A percentile compares a stretch with the other conserved stretches of the same genome.
These are phyloP conservation scores for Coilia nasus DNA, from an alignment of 2,797 vertebrate genomes.

Conservation along the genomic window DNA sequence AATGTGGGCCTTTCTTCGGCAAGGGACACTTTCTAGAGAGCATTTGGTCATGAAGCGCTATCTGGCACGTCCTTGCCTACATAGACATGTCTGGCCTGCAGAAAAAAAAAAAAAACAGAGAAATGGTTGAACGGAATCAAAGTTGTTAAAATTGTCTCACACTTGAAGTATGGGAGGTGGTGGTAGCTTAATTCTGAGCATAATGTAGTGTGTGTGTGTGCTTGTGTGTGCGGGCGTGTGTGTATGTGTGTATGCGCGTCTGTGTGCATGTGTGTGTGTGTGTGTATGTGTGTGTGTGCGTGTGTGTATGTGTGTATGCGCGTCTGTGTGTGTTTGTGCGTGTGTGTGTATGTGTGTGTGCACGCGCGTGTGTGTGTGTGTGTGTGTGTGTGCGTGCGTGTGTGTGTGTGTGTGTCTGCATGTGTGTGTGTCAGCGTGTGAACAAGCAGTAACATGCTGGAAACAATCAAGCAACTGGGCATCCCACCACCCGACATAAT, in stretches of 20 bases:
- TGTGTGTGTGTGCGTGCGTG: not conserved
- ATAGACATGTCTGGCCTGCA: slow-evolving; percentile 51
- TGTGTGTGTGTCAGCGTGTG: slow-evolving; percentile 50
- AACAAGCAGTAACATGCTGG: slow-evolving; percentile 69
- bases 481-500: slow-evolving; percentile 57
- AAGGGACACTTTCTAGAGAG: slow-evolving; percentile 24
- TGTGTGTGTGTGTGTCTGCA: slow-evolving; percentile 50
- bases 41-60: slow-evolving; percentile 13
- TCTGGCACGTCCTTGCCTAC: slow-evolving; percentile 23
- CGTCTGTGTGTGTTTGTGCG: slow-evolving; percentile 58
- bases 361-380: slow-evolving; percentile 29
- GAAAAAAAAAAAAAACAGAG: slow-evolving; percentile 41
- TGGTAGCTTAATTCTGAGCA: slow-evolving; percentile 16
- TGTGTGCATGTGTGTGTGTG: slow-evolving; percentile 35
- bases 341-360: slow-evolving; percentile 36
- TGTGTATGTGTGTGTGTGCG: not conserved
- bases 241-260: slow-evolving; percentile 31
- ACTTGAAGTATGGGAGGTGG: slow-evolving; percentile 39
- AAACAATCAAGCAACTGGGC: slow-evolving; percentile 71
- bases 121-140: slow-evolving; percentile 53
- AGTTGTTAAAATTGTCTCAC: slow-evolving; percentile 58
- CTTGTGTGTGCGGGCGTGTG: slow-evolving; percentile 58
- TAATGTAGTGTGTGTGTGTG: slow-evolving; percentile 18
- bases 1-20: not conserved
- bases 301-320: not conserved